phyloP scores from a whole-genome alignment of 2,113 vertebrate genomes.

The Ifrita kowaldi region DNA sequence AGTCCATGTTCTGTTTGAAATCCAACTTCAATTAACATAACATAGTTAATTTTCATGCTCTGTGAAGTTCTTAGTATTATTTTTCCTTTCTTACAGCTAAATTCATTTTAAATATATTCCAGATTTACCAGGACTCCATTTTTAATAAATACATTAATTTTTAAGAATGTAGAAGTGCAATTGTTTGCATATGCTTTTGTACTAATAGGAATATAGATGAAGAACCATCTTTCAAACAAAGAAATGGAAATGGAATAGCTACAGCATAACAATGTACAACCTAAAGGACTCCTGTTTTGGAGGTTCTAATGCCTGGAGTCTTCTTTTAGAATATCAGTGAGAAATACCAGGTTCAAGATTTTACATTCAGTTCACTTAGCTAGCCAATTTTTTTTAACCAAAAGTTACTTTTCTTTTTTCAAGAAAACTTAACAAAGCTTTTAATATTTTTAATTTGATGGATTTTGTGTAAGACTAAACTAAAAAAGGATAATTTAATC shows the following conservation, averaged over 20 bases:
- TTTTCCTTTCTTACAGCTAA: background rate
- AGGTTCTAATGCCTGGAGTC: background rate
- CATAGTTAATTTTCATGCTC: constrained; percentile 5
- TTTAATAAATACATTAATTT: constrained; percentile 11
- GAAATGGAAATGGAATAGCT: background rate
- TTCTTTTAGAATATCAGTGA: background rate
- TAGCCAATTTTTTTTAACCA: background rate
- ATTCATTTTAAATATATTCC: background rate
- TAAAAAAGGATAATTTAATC: background rate
- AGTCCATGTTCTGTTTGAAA: background rate
- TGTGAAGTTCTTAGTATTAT: background rate
- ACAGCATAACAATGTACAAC: background rate
- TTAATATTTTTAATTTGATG: background rate
- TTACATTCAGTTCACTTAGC: background rate
- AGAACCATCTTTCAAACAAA: background rate
- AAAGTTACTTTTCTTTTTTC: background rate
- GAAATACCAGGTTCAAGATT: background rate
- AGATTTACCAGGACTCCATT: background rate
- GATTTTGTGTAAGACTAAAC: background rate
- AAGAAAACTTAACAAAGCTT: background rate
- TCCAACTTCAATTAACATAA: constrained; percentile 6
- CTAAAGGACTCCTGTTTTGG: background rate
- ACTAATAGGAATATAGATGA: background rate
- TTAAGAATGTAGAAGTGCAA: background rate
- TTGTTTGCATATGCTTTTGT: background rate